These are phyloP conservation scores for Pogonus chalceus DNA, from an alignment of 1,140 invertebrate species.

Conservation along the genomic window DNA sequence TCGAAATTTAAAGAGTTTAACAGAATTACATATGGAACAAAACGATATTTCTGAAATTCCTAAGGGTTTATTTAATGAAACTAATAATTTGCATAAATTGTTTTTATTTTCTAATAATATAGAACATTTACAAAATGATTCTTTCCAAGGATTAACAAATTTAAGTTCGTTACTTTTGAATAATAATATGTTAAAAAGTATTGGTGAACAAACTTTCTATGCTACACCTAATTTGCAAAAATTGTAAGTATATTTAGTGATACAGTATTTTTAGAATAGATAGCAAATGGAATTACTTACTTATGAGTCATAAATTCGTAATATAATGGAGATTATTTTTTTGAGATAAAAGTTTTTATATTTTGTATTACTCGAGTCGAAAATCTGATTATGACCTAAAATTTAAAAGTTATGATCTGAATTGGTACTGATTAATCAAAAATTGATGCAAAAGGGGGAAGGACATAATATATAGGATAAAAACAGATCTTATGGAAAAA, in stretches of 20 bases:
- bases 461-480: too few species aligned
- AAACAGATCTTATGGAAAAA: too few species aligned
- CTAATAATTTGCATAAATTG: conserved; percentile 28
- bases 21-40: conserved; percentile 29
- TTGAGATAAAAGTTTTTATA: conserved; percentile 2
- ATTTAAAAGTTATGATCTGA: too few species aligned
- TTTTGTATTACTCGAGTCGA: too few species aligned
- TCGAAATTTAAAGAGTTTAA: conserved; percentile 22
- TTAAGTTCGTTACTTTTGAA: conserved; percentile 28
- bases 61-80: conserved; percentile 24
- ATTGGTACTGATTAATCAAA: too few species aligned
- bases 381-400: too few species aligned
- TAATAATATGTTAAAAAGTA: conserved; percentile 29
- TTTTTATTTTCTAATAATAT: conserved; percentile 32
- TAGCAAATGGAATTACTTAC: too few species aligned
- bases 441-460: too few species aligned
- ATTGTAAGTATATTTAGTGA: conserved; percentile 27
- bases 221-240: conserved; percentile 29
- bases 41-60: conserved; percentile 29
- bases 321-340: too few species aligned
- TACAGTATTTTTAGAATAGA: too few species aligned
- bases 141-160: conserved; percentile 28
- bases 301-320: too few species aligned
- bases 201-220: conserved; percentile 25
- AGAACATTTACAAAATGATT: conserved; percentile 25